phyloP scores from a whole-genome alignment of 2,113 vertebrate species.

The Mirza zaza region DNA sequence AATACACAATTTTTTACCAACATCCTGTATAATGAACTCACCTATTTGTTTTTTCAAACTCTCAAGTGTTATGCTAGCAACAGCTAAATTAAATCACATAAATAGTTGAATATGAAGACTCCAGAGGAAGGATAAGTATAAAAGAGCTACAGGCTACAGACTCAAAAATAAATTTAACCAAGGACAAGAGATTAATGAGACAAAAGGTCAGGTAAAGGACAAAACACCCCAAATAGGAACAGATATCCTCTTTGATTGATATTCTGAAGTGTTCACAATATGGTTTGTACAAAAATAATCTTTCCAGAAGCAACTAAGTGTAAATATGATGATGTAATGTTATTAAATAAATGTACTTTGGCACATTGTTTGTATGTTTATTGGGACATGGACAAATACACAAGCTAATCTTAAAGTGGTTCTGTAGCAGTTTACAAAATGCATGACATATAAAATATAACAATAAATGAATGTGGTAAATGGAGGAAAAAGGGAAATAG shows the following conservation, averaged over 20 bases:
- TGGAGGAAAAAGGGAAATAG: background rate
- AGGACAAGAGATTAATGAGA: slow-evolving; percentile 4
- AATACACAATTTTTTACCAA: background rate
- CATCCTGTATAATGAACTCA: background rate
- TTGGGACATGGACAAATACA: background rate
- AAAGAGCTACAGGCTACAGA: background rate
- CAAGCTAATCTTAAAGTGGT: background rate
- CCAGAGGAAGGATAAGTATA: background rate
- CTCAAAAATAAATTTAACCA: slow-evolving; percentile 8
- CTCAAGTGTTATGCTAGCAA: background rate
- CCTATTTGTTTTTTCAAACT: background rate
- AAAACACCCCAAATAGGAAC: slow-evolving; percentile 16
- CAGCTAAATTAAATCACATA: slow-evolving; percentile 3
- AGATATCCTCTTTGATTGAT: background rate
- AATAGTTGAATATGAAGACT: slow-evolving; percentile 8
- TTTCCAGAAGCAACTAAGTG: background rate
- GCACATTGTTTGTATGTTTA: background rate
- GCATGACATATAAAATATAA: background rate
- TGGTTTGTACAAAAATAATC: background rate
- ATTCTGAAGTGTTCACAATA: background rate
- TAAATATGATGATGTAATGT: background rate
- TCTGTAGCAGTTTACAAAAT: background rate
- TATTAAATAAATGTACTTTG: background rate
- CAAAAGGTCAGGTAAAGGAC: background rate
- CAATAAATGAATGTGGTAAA: background rate